Conservation (phyloP, 2,888 invertebrate species). For the Synanthedon myopaeformis region DNA sequence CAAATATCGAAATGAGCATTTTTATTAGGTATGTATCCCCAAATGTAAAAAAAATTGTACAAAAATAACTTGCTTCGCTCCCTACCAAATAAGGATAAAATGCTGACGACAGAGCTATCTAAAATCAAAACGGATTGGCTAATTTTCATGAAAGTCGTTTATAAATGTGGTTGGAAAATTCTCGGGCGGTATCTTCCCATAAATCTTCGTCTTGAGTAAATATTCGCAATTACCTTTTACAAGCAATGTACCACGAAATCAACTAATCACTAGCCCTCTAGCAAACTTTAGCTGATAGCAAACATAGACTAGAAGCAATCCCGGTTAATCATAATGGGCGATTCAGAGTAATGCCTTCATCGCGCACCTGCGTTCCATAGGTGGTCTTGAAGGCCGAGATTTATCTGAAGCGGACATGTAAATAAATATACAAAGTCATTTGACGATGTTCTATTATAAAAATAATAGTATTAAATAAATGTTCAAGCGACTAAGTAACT, state of each 20-base stretch:
- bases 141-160: no score
- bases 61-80: no score
- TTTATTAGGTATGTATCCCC: no score
- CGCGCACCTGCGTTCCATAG: constrained; percentile 45
- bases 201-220: neutral
- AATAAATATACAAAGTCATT: neutral
- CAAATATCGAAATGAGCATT: no score
- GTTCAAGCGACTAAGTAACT: no score
- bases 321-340: constrained; percentile 56
- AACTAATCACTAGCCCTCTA: constrained; percentile 47
- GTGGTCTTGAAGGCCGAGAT: constrained; percentile 16
- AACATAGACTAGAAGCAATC: constrained; percentile 46
- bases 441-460: neutral
- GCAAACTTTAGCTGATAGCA: constrained; percentile 44
- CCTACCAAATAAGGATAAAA: no score
- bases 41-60: no score
- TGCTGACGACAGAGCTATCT: no score
- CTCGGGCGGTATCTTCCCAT: no score
- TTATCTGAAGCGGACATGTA: constrained; percentile 1
- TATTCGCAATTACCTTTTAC: neutral
- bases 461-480: neutral
- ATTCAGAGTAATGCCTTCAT: constrained; percentile 64
- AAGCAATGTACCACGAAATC: constrained; percentile 18
- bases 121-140: no score
- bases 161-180: no score